Evolutionary conservation across 2,113 vertebrate species (phyloP), one percentile per base, ranked within the genome.

Genomic region (Myxocyprinus asiaticus): DNA sequence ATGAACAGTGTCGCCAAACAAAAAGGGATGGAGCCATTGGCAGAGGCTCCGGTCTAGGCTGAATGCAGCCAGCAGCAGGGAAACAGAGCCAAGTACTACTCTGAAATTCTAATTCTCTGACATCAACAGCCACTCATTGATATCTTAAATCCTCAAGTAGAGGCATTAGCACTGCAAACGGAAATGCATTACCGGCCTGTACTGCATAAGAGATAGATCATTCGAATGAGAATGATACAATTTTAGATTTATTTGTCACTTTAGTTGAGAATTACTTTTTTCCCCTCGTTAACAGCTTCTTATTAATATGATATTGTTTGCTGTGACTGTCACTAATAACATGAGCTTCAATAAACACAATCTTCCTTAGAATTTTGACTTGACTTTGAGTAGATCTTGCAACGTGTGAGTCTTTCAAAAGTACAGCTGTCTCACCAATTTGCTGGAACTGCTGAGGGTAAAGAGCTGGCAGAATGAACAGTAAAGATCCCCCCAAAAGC

Each of bases 1-100:
- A 89, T 79, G 86, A 93, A 87, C 79, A 89, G 82, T 81, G 84
- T 88, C 85, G 85, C 87, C 77, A 89, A 90, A 92, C 83, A 90
- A 90, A 86, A 86, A 84, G 82, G 74, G 65, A 89, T n/a, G 75
- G 88, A 58, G 81, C 68, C 71, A 81, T 88, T 89, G 87, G 88
- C 86, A 90, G 80, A 82, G 83, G 80, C 87, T 70, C 67, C 69
- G 45, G 83, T 64, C 70, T 47, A 59, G 77, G 82, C 80, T 74
- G 77, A 76, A 85, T 82, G 68, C 85, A 84, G 82, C 77, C 77
- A 67, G 76, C 9, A 73, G 78, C 64, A 71, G 70, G 82, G 86
- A 85, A 80, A 83, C 56, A 44, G 82, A 88, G 83, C 83, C 85
- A 88, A 85, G 79, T 84, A 85, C 85, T 81, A 42, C 82, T 83